Base-by-base conservation (phyloP, 2,113 vertebrate genomes). In the Tyrannus savana region DNA sequence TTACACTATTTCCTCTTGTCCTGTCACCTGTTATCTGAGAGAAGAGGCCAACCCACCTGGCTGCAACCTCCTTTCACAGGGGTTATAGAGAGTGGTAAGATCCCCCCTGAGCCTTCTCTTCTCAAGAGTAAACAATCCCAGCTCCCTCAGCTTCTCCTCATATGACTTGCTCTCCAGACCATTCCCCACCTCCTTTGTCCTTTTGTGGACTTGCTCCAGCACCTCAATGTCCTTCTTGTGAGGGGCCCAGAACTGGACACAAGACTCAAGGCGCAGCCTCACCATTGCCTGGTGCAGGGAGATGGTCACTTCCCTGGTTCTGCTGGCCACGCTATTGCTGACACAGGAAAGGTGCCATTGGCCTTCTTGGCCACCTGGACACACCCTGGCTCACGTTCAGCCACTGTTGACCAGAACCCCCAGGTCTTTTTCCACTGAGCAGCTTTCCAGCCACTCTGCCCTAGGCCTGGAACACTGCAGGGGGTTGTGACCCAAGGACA, bases 341-440 rank as follows among this genome's bases (percentile, higher is more conserved):
- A 28, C 13, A 27, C 8, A 52, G 24, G 12, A 14, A 25, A 52
- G 25, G 25, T 52, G 8, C 50, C 50, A 28, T 39, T n/a, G 39
- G n/a, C 39, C 14, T 78, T 37, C 46, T 28, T 28, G 73, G 14
- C 6, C 46, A 46, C 33, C 56, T 78, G 84, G 39, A 18, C 64
- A 69, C 39, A 44, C 9, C 1, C 46, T 1, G 0, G 44, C 11
- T 60, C 33, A 7, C 5, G 22, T 44, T 5, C 39, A 60, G 44
- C 27, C 9, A 2, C 44, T 52, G 25, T 0, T 3, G 5, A 42
- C 2, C 72, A 76, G 25, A 31, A 68, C 8, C 14, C 12, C 31
- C 37, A 59, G 11, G 17, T 4, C 9, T 33, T 68, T 44, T 37
- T 6, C 53, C 7, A 8, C 27, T 3, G 1, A 0, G 33, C 21